Base-by-base conservation (phyloP, 2,113 vertebrate genomes). In the Gymnobelideus leadbeateri region DNA sequence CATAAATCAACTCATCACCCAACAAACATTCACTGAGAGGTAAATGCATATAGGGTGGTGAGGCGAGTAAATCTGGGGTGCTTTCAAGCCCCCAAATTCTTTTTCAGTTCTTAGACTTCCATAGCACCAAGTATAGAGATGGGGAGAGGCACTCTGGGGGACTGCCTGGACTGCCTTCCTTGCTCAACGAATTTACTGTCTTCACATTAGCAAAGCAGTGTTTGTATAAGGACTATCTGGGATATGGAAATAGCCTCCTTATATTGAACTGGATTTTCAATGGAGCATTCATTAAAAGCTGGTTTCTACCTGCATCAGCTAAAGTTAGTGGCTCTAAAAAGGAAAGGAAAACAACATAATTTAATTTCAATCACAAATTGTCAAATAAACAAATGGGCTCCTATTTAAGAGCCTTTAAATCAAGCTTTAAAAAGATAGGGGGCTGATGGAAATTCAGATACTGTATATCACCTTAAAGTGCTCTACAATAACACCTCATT, bases 371-470 rank as follows among this genome's bases (percentile, higher is more conserved):
- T 84, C 68, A 43, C 68, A 43, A 84, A 84, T 84, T 84, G 68
- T 84, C 68, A 84, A 84, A 84, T 84, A 84, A 84, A 84, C 37
- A 84, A 84, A 84, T 84, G 68, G 68, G 19, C 4, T 23, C n/a
- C 92, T 92, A 92, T 51, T 92, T 9, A 94, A 92, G n/a, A 25
- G 57, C 91, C 51, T 96, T 92, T 53, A 53, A 94, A 84, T 91
- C 77, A 53, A 90, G 43, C 52, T 93, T 93, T 92, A 50, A 94
- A 95, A 90, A 93, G 31, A 46, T 4, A 26, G 68, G 6, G 68
- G 19, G 19, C n/a, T 84, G 68, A 84, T 84, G 68, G 68, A 84
- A 84, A 84, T 84, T 84, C n/a, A 84, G 68, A 84, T 84, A 84
- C 19, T 84, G 68, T 84, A 84, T 84, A 43, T 84, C 68, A 84